Evolutionary conservation across 2,797 vertebrate genomes (phyloP).

Genomic region (Pelochelys cantorii): DNA sequence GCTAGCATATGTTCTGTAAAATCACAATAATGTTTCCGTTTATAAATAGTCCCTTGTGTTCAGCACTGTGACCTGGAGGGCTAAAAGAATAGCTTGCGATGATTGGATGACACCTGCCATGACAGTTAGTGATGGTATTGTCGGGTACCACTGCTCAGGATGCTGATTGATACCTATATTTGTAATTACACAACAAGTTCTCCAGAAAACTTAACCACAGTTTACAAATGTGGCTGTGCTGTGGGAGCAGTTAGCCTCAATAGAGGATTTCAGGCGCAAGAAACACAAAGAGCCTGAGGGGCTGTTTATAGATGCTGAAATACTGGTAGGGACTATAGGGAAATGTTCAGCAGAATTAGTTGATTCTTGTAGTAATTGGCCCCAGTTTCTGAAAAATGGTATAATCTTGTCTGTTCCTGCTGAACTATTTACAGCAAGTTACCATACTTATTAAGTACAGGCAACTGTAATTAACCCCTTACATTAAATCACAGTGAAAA

Average conservation of each 20-base stretch:
- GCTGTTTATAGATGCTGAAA: not conserved
- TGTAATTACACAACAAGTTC: not conserved
- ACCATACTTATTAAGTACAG: not conserved
- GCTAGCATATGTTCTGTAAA: slow-evolving; percentile 1
- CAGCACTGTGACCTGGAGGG: slow-evolving; percentile 4
- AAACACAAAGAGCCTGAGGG: not conserved
- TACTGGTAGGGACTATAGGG: not conserved
- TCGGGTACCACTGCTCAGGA: slow-evolving; percentile 48
- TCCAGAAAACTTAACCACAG: not conserved
- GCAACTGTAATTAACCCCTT: not conserved
- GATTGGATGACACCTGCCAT: slow-evolving; percentile 36
- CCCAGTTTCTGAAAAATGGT: not conserved
- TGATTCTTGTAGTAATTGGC: not conserved
- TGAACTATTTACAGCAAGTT: slow-evolving; percentile 30
- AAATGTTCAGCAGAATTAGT: not conserved
- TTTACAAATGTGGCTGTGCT: not conserved
- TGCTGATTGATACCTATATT: slow-evolving; percentile 52
- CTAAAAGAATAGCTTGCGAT: not conserved
- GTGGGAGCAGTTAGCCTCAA: not conserved
- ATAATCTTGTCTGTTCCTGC: slow-evolving; percentile 30
- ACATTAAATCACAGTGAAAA: not conserved
- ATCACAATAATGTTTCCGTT: not conserved
- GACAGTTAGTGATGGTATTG: slow-evolving; percentile 62
- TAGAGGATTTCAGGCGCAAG: not conserved
- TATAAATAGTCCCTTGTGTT: slow-evolving; percentile 13